These are phyloP conservation scores for Chalcosyrphus nemorum DNA, from an alignment of 2,888 invertebrate species.

Conservation along the genomic window DNA sequence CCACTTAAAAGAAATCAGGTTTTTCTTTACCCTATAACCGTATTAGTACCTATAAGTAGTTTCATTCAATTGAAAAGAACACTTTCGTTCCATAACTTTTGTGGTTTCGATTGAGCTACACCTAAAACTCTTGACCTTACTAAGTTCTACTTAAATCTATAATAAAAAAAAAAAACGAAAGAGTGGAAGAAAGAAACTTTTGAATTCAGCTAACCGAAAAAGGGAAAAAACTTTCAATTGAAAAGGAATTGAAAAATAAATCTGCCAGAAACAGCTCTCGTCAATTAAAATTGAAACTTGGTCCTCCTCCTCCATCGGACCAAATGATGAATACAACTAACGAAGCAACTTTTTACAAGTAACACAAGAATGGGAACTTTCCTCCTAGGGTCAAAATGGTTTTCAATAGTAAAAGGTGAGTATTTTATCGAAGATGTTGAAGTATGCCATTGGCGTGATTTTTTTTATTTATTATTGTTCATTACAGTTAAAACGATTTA, in stretches of 20 bases:
- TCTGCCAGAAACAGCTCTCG: constrained; percentile 61
- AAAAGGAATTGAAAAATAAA: constrained; percentile 44
- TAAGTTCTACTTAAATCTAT: constrained; percentile 10
- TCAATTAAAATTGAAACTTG: constrained; percentile 70
- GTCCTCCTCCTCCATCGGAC: constrained; percentile 22
- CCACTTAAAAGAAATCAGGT: no score
- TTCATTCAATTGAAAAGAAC: background rate
- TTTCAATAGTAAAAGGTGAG: constrained; percentile 32
- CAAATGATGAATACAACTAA: constrained; percentile 41
- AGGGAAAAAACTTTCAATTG: constrained; percentile 56
- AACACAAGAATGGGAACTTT: constrained; percentile 40
- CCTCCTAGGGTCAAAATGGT: constrained; percentile 25
- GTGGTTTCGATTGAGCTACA: constrained; percentile 4
- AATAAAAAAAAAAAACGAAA: constrained; percentile 12
- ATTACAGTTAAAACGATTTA: no score
- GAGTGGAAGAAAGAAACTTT: constrained; percentile 30
- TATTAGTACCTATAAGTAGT: background rate
- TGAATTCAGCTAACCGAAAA: constrained; percentile 41
- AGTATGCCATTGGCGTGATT: background rate
- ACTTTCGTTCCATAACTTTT: background rate
- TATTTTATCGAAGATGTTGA: background rate
- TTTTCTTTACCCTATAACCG: no score
- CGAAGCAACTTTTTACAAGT: constrained; percentile 43
- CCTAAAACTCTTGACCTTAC: constrained; percentile 46
- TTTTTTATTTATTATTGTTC: no score